Evolutionary conservation across 2,888 invertebrate genomes (phyloP), one percentile per base, ranked within the genome.

Genomic region (Euproctis similis): DNA sequence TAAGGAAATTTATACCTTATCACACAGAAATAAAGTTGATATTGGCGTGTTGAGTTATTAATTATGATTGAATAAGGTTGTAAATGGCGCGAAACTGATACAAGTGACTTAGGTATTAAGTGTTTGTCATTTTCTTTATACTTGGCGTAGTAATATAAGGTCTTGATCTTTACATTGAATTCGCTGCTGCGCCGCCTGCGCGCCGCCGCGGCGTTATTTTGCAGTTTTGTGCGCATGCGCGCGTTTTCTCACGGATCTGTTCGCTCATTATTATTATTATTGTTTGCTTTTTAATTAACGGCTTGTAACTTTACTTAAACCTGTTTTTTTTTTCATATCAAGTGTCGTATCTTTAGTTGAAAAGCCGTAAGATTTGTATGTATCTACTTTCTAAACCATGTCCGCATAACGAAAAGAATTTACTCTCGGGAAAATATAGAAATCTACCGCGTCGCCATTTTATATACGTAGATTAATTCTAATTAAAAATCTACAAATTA

Each of bases 81-180:
- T 55, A 72, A 48, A 70, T 68, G 60, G 68, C 63, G 59, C 57
- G 61, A n/a, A n/a, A n/a, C n/a, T n/a, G n/a, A n/a, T n/a, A n/a
- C n/a, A n/a, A n/a, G n/a, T n/a, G n/a, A n/a, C n/a, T n/a, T n/a
- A n/a, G n/a, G n/a, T n/a, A n/a, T 48, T 57, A 4, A 59, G 31
- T 28, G 52, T 59, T n/a, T 75, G 74, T 76, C 70, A 70, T 69
- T 67, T 66, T 72, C 67, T 65, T 65, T 59, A 60, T n/a, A 58
- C 36, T 57, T 28, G 34, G 39, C 24, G 66, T 42, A 24, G 66
- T 61, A 64, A 59, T 67, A 59, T 57, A 65, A 72, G 76, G 73
- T 76, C 77, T 76, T 76, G 81, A 80, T 78, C 80, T 81, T 80
- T 77, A 68, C 77, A 80, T 77, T 81, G 81, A 80, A 60, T 60